Conservation (phyloP, 2,888 invertebrate genomes). For the Spodoptera littoralis region DNA sequence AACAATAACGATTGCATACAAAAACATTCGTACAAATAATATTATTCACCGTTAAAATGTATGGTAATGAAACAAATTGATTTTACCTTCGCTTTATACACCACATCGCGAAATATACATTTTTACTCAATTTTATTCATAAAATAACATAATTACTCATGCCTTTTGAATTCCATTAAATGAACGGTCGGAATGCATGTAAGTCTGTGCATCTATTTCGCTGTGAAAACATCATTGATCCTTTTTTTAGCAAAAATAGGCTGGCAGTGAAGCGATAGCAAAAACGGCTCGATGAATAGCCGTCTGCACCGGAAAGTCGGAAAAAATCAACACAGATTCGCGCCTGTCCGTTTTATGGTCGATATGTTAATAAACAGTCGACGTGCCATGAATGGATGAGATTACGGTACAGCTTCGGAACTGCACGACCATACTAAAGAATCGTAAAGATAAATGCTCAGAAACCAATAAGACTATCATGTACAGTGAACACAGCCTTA, state of each 20-base stretch:
- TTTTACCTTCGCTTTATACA: background rate
- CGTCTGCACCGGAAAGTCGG: conserved; percentile 75
- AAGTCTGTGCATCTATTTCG: conserved; percentile 53
- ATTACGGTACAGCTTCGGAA: conserved; percentile 61
- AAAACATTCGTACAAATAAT: too few species aligned
- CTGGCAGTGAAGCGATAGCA: conserved; percentile 62
- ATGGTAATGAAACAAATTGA: background rate
- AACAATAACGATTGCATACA: too few species aligned
- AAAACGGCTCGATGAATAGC: conserved; percentile 75
- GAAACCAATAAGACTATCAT: conserved; percentile 39
- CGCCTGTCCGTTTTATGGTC: conserved; percentile 79
- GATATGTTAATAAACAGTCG: conserved; percentile 85
- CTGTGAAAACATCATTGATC: conserved; percentile 61
- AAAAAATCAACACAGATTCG: conserved; percentile 79
- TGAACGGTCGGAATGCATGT: conserved; percentile 44
- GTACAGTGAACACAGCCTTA: conserved; percentile 27
- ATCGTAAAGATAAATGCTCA: conserved; percentile 58
- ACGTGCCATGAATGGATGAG: conserved; percentile 81
- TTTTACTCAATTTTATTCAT: background rate
- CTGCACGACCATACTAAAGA: conserved; percentile 53
- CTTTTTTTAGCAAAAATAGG: conserved; percentile 64
- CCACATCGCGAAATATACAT: background rate
- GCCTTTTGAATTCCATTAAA: conserved; percentile 35
- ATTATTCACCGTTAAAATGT: too few species aligned
- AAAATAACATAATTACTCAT: conserved; percentile 23